Conservation (phyloP, 2,113 vertebrate species). For the Leptobrachium ailaonicum region DNA sequence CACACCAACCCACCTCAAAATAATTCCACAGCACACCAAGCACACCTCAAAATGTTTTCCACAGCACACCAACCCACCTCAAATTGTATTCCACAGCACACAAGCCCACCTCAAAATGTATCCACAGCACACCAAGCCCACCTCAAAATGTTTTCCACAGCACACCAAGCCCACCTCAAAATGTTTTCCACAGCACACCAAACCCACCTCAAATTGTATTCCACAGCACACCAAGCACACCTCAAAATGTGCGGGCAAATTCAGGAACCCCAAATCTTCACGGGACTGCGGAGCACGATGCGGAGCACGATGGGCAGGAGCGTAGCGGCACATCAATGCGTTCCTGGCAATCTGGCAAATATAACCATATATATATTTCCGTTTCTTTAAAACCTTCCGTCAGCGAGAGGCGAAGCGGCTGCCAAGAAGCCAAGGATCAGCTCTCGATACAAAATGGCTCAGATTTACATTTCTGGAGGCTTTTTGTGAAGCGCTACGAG, state of each 20-base stretch:
- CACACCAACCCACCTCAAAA: too few species aligned
- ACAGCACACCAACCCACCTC: too few species aligned
- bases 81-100: too few species aligned
- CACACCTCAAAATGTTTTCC: too few species aligned
- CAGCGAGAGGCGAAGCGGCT: conserved; percentile 62
- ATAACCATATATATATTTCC: conserved; percentile 60
- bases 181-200: too few species aligned
- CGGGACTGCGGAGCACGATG: conserved; percentile 63
- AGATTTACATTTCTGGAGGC: conserved; percentile 54
- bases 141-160: too few species aligned
- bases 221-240: too few species aligned
- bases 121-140: too few species aligned
- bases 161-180: too few species aligned
- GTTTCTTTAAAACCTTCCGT: conserved; percentile 68
- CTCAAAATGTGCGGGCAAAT: conserved; percentile 53
- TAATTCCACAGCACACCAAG: too few species aligned
- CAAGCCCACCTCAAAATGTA: too few species aligned
- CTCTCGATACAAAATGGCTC: conserved; percentile 64
- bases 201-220: too few species aligned
- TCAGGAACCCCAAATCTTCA: conserved; percentile 61
- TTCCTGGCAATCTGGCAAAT: conserved; percentile 67
- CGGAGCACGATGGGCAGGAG: conserved; percentile 63
- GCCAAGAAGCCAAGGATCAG: conserved; percentile 70
- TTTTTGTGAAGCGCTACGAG: conserved; percentile 61
- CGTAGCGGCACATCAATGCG: conserved; percentile 63